phyloP scores from a whole-genome alignment of 2,113 vertebrate genomes.

The Falco punctatus region DNA sequence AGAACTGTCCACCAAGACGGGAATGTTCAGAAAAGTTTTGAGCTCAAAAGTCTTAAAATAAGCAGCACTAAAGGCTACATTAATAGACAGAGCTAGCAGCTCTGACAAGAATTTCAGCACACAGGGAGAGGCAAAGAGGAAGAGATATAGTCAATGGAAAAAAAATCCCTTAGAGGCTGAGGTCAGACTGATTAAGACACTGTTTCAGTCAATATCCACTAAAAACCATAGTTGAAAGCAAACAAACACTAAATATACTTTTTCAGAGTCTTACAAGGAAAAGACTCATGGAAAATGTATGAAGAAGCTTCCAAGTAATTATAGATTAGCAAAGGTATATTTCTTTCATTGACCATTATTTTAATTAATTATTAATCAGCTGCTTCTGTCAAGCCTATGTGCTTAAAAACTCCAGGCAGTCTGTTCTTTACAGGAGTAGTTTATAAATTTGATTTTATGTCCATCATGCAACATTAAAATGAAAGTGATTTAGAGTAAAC shows the following conservation, averaged over 20 bases:
- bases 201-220: conserved; percentile 33
- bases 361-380: conserved; percentile 48
- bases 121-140: not conserved
- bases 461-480: not conserved
- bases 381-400: not conserved
- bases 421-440: not conserved
- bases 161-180: conserved; percentile 10
- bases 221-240: conserved; percentile 46
- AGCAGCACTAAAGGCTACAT: not conserved
- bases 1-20: not conserved
- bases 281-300: conserved; percentile 48
- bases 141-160: conserved; percentile 35
- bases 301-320: conserved; percentile 32
- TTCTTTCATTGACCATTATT: conserved; percentile 25
- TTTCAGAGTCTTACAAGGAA: conserved; percentile 14
- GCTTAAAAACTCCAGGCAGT: not conserved
- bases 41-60: not conserved
- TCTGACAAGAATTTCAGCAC: conserved; percentile 45
- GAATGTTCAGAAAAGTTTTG: not conserved
- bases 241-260: conserved; percentile 46
- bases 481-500: not conserved
- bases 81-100: not conserved
- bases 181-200: conserved; percentile 46
- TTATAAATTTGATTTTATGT: not conserved
- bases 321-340: conserved; percentile 9